Conservation (phyloP, 2,888 invertebrate species). For the Eupithecia subfuscata region DNA sequence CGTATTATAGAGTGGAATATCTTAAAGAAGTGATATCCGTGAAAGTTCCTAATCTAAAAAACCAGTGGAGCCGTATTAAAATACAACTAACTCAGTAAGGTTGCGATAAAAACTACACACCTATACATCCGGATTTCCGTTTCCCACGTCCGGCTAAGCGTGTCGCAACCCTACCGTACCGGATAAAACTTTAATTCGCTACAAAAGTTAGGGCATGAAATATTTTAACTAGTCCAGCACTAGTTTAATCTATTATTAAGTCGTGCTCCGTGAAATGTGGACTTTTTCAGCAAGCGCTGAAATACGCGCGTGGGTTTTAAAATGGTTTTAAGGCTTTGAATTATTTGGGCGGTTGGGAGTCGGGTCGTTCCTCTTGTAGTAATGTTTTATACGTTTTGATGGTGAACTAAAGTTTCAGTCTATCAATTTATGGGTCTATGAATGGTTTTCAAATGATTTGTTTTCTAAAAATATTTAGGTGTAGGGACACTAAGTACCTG, state of each 20-base stretch:
- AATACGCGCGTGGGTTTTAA: constrained; percentile 12
- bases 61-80: background rate
- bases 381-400: background rate
- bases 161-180: constrained; percentile 39
- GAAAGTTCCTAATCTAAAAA: no score
- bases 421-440: no score
- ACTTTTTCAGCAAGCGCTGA: constrained; percentile 26
- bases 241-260: constrained; percentile 58
- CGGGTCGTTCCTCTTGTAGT: background rate
- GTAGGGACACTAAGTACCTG: no score
- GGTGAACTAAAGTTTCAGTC: background rate
- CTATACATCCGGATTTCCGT: constrained; percentile 43
- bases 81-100: background rate
- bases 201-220: constrained; percentile 47
- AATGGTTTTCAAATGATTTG: no score
- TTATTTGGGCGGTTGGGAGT: background rate
- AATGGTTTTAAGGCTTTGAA: constrained; percentile 8
- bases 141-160: constrained; percentile 45
- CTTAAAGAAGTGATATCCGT: no score
- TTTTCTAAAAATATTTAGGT: no score
- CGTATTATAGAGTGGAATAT: no score
- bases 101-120: background rate
- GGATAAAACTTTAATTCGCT: constrained; percentile 41
- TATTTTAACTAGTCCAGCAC: constrained; percentile 53
- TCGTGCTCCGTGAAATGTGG: constrained; percentile 42